Percentiles rank a stretch among this genome's conserved stretches.
Evolutionary conservation across 2,113 vertebrate species (phyloP).

Genomic region (Apteryx mantelli): DNA sequence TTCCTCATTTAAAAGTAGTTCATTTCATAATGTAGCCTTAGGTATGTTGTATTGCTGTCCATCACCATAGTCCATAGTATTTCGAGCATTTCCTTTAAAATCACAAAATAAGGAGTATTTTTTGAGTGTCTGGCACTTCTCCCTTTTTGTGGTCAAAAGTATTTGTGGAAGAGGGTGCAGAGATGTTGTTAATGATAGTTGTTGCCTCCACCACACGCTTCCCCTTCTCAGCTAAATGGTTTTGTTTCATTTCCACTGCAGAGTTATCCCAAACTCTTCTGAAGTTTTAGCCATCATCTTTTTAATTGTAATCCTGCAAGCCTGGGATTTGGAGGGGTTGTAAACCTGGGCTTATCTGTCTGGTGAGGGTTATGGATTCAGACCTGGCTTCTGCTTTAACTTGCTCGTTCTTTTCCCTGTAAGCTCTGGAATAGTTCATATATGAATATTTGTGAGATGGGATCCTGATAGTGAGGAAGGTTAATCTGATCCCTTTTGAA

Average conservation of each 20-base stretch:
- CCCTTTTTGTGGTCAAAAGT: neutral
- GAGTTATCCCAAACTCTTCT: neutral
- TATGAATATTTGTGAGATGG: neutral
- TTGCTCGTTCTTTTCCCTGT: neutral
- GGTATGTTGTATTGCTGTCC: neutral
- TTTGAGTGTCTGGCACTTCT: neutral
- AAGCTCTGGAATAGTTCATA: neutral
- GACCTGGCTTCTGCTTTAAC: neutral
- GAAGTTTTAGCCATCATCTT: neutral
- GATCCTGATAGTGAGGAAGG: neutral
- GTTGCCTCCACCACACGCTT: neutral
- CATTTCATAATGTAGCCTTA: neutral
- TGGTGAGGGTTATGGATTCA: neutral
- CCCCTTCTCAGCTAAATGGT: neutral
- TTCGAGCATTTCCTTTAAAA: constrained; percentile 10
- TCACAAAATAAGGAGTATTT: neutral
- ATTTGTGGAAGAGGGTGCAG: neutral
- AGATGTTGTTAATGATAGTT: neutral
- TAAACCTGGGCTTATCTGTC: neutral
- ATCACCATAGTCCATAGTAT: neutral
- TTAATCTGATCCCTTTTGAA: neutral
- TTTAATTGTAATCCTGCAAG: neutral
- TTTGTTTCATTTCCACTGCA: neutral
- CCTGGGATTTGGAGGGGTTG: neutral
- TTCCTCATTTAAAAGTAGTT: neutral